Percentiles rank a stretch among this genome's conserved stretches.
phyloP scores from a whole-genome alignment of 2,797 vertebrate species.

The Macropus fuliginosus region DNA sequence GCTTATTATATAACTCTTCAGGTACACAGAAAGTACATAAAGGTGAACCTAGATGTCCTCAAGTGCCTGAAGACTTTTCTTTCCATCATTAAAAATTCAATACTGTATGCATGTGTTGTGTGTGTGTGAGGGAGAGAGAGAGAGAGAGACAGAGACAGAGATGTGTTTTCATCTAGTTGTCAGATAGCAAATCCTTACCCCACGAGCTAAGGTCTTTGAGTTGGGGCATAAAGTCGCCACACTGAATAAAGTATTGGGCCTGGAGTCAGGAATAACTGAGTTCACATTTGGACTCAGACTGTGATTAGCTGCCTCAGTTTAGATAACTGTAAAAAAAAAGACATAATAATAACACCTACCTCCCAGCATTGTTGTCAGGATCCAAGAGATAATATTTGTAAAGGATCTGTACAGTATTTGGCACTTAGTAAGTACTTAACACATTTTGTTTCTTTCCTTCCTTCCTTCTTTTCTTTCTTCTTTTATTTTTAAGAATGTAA shows the following conservation, averaged over 20 bases:
- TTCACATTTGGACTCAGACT: not conserved
- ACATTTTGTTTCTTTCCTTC: too few relatives aligned
- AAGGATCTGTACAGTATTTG: not conserved
- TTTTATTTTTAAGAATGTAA: not conserved
- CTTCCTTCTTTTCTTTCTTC: not conserved
- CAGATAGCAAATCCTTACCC: not conserved
- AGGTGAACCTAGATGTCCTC: not conserved
- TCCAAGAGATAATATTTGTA: not conserved
- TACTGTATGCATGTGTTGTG: not conserved
- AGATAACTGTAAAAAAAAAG: not conserved
- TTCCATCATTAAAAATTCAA: not conserved
- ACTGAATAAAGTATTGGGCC: not conserved
- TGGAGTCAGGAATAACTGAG: not conserved
- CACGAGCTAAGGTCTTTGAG: not conserved
- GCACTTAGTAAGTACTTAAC: not conserved
- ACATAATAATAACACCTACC: not conserved
- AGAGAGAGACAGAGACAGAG: too few relatives aligned
- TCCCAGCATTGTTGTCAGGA: not conserved
- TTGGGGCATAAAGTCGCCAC: too few relatives aligned
- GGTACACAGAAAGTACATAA: not conserved
- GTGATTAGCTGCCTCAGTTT: not conserved
- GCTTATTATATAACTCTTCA: not conserved
- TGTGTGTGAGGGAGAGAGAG: too few relatives aligned
- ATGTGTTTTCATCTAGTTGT: not conserved
- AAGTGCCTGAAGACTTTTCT: not conserved